phyloP scores from a whole-genome alignment of 2,797 vertebrate genomes.

The Helostoma temminkii region DNA sequence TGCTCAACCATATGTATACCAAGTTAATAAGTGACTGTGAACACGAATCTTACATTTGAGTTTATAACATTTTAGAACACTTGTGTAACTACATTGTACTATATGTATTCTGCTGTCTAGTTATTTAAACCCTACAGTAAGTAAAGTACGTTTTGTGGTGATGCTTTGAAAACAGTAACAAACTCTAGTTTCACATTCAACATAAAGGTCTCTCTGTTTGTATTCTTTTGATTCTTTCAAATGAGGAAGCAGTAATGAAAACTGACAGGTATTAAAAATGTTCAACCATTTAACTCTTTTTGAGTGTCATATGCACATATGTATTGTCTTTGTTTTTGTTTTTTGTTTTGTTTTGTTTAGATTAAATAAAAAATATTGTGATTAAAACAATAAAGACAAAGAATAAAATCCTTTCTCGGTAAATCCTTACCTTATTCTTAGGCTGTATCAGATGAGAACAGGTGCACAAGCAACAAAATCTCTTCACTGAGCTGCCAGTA shows the following conservation, averaged over 20 bases:
- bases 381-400: constrained; percentile 24
- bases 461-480: constrained; percentile 74
- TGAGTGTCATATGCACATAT: too few species aligned
- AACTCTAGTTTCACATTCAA: not conserved
- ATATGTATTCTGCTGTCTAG: not conserved
- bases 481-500: constrained; percentile 63
- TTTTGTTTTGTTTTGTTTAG: too few species aligned
- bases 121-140: not conserved
- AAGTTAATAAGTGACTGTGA: too few species aligned
- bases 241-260: too few species aligned
- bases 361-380: too few species aligned
- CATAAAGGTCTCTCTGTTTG: not conserved
- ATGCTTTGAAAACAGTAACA: not conserved
- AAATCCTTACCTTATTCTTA: constrained; percentile 72
- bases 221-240: too few species aligned
- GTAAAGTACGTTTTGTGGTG: constrained; percentile 3
- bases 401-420: constrained; percentile 32
- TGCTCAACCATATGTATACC: not conserved
- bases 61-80: not conserved
- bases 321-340: too few species aligned
- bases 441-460: constrained; percentile 70
- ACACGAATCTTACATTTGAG: not conserved
- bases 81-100: not conserved
- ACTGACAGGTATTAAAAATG: too few species aligned
- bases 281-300: too few species aligned